Evolutionary conservation across 2,113 vertebrate species (phyloP).

Genomic region (Gnathochromis pfefferi): DNA sequence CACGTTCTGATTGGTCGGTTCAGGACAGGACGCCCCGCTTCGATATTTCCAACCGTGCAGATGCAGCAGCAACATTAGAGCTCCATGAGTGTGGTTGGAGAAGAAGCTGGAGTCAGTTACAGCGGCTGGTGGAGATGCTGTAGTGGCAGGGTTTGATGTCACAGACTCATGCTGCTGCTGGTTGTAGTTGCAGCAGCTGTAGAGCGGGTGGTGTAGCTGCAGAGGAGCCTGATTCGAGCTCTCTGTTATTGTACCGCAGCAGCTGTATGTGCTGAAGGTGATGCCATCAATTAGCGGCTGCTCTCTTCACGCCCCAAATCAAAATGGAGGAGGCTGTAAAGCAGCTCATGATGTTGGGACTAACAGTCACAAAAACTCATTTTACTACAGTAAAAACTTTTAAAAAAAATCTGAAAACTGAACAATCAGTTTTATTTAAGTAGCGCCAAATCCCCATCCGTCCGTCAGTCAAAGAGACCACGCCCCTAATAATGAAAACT

Average conservation of each 20-base stretch:
- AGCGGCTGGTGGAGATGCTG: not conserved
- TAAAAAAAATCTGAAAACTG: accelerated
- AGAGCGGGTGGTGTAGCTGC: not conserved
- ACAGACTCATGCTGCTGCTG: not conserved
- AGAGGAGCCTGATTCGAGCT: not conserved
- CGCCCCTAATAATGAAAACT: not conserved
- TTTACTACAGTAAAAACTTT: not conserved
- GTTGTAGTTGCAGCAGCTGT: not conserved
- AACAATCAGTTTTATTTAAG: not conserved
- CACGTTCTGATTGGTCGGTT: not conserved
- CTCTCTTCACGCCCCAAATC: not conserved
- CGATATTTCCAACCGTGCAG: not conserved
- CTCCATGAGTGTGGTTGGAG: not conserved
- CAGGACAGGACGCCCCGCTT: not conserved
- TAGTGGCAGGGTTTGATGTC: not conserved
- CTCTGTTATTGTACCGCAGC: not conserved
- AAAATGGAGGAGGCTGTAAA: not conserved
- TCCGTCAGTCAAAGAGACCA: not conserved
- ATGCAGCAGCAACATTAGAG: not conserved
- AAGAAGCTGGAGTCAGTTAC: not conserved
- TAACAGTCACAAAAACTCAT: not conserved
- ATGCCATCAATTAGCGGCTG: not conserved
- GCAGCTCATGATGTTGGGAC: not conserved
- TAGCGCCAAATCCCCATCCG: not conserved
- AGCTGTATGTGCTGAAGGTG: not conserved